Base-by-base conservation (phyloP, 2,113 vertebrate genomes). In the Bostrychus sinensis region DNA sequence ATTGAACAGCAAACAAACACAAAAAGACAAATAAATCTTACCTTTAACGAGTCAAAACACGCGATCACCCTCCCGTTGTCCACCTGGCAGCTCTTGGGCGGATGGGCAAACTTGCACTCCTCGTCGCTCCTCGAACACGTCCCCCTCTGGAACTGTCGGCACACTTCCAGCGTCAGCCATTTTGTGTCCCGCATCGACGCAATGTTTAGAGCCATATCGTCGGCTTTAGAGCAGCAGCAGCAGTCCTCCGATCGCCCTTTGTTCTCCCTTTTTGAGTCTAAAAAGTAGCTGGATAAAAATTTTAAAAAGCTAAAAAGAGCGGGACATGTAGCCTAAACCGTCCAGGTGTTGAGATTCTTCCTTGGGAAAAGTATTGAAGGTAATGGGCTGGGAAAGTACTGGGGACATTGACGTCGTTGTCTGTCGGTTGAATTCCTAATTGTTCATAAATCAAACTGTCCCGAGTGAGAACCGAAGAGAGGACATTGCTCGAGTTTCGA, bases 101-200 rank as follows among this genome's bases (percentile, higher is more conserved):
- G 97, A 76, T 99, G 97, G 83, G 97, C 97, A 80, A 99, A 99
- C 91, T 98, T 99, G 94, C 97, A 99, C 91, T 99, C 97, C 91
- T 99, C 96, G 17, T 99, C 97, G 5, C 95, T 96, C 79, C 97
- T 96, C 0, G 97, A 99, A 90, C 97, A 99, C 1, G 96, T 99
- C 75, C 96, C 96, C 67, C 97, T 96, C 89, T 99, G 97, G 91
- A 98, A 99, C 72, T 99, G 97, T 80, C 97, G 94, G 92, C 97
- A 99, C 88, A 98, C 97, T 91, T 99, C 97, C 77, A 99, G 89
- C 0, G 97, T 98, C 93, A 99, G 94, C 97, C 97, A 99, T 89
- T 99, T 99, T 78, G 97, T 98, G 81, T 99, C 97, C 92, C 97
- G 94, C 78, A 98, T 96, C 0, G 96, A 96, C 76, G 96, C 92